Evolutionary conservation across 2,797 vertebrate species (phyloP), one percentile per base, ranked within the genome.

Genomic region (Jordanella pulchra): DNA sequence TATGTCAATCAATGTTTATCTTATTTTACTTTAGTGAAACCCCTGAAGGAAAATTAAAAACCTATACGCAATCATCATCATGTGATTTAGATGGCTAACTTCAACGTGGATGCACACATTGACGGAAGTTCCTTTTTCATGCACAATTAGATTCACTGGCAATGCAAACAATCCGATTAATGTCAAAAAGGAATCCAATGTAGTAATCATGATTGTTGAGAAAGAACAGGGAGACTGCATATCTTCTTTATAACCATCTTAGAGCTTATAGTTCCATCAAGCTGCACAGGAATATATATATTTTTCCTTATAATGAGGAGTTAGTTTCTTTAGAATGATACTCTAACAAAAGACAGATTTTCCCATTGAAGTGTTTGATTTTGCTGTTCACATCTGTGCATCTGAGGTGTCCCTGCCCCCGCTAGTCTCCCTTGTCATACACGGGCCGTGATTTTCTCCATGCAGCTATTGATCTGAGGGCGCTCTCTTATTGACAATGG

Each of bases 391-490:
- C 18, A 45, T 35, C 64, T 21, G 3, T 17, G 47, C 39, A 14
- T 64, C 65, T 66, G n/a, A 47, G 77, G 68, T n/a, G 32, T 78
- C 69, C 67, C 35, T 76, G 72, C 55, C 60, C 50, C 65, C 17
- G 4, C 13, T 47, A 28, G 23, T 64, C 23, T 45, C 44, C 60
- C 73, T 68, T 17, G 45, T 65, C 50, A 71, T 25, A 27, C 32
- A 9, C 51, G 56, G 72, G 79, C 84, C 35, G 71, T 60, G 48
- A 13, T 76, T 80, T 86, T 85, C 81, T 78, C 75, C 64, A 2
- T 25, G 27, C 67, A 56, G 73, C 48, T 81, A 89, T 92, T 53
- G 89, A 91, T 90, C 82, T 50, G 4, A 48, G 35, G 55, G 58
- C 13, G 30, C 81, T 77, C 73, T 66, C 7, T 23, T 83, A 87